Evolutionary conservation across 2,113 vertebrate genomes (phyloP), one percentile per base, ranked within the genome.

Genomic region (Odocoileus virginianus): DNA sequence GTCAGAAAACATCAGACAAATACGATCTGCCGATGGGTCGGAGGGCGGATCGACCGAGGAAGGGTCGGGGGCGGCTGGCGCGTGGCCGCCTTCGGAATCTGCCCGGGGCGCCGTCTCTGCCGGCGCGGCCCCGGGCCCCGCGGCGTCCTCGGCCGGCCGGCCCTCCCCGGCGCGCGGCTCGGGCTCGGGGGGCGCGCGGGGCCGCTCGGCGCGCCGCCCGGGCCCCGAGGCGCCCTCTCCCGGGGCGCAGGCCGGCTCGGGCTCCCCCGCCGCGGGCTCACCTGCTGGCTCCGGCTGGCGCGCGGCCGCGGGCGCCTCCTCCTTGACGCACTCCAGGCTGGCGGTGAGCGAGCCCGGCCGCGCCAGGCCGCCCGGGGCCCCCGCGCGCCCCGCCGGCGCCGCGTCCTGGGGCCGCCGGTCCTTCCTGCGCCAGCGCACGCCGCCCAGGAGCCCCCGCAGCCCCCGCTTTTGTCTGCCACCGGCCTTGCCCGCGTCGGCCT

Each of bases 1-100:
- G 98, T 99, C 99, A 98, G 99, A 99, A 98, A 99, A 99, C 99
- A 99, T 98, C 97, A 99, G 99, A 99, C 99, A 99, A 98, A 99
- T 99, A 98, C 98, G 97, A 67, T 98, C 98, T 2, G 98, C 97
- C 95, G 97, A 91, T 50, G 96, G 99, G 96, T 99, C 99, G n/a
- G 99, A 99, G 97, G 99, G 99, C 55, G 99, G 99, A 98, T 99
- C 99, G 30, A 98, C 95, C 97, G 99, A 99, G 99, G 99, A 99
- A 94, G 99, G 99, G 97, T 99, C 99, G 98, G 99, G 97, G 99
- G 99, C 97, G 64, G 98, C 98, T 97, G 95, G 95, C 97, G 99
- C 99, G 98, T 97, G 98, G 97, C 98, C 98, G 96, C 99, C 97
- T 88, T 98, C 98, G 88, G 98, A 98, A 98, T 98, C 99, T 98